Conservation (phyloP, 2,113 vertebrate genomes). For the Amphiprion percula region DNA sequence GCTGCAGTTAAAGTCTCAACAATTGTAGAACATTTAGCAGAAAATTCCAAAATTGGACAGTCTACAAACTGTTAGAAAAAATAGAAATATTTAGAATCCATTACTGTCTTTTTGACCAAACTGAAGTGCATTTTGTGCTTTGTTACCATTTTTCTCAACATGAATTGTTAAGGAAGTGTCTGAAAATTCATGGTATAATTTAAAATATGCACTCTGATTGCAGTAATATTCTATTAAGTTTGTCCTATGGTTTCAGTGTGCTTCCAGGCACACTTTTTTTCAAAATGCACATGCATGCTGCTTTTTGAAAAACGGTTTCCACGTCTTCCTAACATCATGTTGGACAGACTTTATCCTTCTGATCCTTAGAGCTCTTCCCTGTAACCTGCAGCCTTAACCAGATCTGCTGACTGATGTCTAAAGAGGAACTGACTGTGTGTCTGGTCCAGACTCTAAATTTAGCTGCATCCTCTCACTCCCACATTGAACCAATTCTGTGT, state of each 20-base stretch:
- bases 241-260: not conserved
- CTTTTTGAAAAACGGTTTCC: not conserved
- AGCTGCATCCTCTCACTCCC: conserved; percentile 45
- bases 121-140: too few relatives aligned
- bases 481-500: conserved; percentile 1
- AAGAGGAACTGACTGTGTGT: conserved; percentile 27
- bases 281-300: conserved; percentile 3
- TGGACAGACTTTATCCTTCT: not conserved
- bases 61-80: too few relatives aligned
- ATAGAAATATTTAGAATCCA: too few relatives aligned
- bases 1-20: not conserved
- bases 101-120: too few relatives aligned
- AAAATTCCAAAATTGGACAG: too few relatives aligned
- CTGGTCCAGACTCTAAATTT: conserved; percentile 29
- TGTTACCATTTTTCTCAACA: too few relatives aligned
- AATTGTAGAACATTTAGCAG: too few relatives aligned
- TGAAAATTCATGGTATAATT: too few relatives aligned
- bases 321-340: not conserved
- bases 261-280: not conserved
- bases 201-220: not conserved
- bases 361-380: not conserved
- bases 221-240: not conserved
- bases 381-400: conserved; percentile 16
- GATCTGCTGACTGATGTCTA: conserved; percentile 40
- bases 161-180: too few relatives aligned